Percentiles rank a stretch among this genome's conserved stretches.
Conservation (phyloP, 2,113 vertebrate species). For the Terrapene triunguis region DNA sequence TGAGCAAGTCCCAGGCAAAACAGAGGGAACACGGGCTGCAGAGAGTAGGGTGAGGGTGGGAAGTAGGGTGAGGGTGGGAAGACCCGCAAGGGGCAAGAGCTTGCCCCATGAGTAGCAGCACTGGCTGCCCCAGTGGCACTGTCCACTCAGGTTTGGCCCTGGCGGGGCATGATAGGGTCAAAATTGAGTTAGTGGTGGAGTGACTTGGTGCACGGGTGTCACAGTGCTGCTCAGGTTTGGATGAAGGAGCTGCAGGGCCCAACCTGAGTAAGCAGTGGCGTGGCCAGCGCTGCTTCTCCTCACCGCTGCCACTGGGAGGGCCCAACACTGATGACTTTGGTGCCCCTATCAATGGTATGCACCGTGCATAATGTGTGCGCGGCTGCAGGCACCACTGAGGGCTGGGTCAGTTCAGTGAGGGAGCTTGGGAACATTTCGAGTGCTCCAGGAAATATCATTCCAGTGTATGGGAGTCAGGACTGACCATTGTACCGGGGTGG, state of each 20-base stretch:
- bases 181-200: neutral
- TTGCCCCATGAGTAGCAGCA: neutral
- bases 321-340: neutral
- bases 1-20: neutral
- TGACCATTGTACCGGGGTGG: neutral
- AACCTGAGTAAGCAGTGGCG: no score
- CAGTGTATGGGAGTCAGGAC: neutral
- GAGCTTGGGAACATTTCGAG: neutral
- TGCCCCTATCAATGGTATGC: neutral
- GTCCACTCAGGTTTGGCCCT: neutral
- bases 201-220: no score
- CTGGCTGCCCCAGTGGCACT: neutral
- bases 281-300: no score
- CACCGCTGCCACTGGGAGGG: neutral
- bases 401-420: neutral
- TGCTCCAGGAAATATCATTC: neutral
- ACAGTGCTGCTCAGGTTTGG: no score
- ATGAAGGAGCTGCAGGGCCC: no score
- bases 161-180: neutral
- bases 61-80: neutral
- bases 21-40: neutral
- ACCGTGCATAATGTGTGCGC: neutral
- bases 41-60: neutral
- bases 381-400: no score
- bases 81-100: neutral